Base-by-base conservation (phyloP, 2,113 vertebrate genomes). In the Scalopus aquaticus region DNA sequence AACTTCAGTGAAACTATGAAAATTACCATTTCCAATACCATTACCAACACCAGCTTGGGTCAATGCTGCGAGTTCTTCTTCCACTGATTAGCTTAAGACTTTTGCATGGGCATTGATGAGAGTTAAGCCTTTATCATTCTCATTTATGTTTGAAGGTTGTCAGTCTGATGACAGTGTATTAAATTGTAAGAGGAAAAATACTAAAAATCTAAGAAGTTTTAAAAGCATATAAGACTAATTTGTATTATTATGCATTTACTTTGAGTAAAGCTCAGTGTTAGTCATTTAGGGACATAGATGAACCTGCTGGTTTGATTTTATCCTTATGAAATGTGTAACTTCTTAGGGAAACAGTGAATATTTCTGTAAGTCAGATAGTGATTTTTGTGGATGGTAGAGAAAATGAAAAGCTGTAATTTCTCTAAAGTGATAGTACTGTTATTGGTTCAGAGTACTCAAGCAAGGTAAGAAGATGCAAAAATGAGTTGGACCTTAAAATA, bases 171-270 rank as follows among this genome's bases (percentile, higher is more conserved):
- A 32, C 10, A 32, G 1, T 64, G 7, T 77, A 35, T 93, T 91
- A 19, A 62, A 93, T 73, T 81, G 15, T 86, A 69, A 76, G 37
- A 81, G 82, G 73, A 62, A 92, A 90, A 82, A 16, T 70, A 46
- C 72, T 83, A 87, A 69, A 62, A 81, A 65, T 77, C 51, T 35
- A 56, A 56, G 51, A 83, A 42, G 46, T 64, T 20, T 77, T 60
- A 72, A 92, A 95, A 90, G 3, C 24, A 90, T 87, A 64, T 56
- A 65, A 90, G 54, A 17, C 16, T 91, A 42, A 76, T 60, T 54
- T 88, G 6, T 67, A 22, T 84, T 67, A 22, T 84, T 81, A 69
- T 35, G 1, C 37, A 24, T 92, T 91, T 90, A 49, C 49, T 80
- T 49, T 77, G n/a, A 93, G 28, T 51, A 49, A 84, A 22, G 10